Evolutionary conservation across 1,140 invertebrate species (phyloP), one percentile per base, ranked within the genome.

Genomic region (Caenorhabditis brenneri): DNA sequence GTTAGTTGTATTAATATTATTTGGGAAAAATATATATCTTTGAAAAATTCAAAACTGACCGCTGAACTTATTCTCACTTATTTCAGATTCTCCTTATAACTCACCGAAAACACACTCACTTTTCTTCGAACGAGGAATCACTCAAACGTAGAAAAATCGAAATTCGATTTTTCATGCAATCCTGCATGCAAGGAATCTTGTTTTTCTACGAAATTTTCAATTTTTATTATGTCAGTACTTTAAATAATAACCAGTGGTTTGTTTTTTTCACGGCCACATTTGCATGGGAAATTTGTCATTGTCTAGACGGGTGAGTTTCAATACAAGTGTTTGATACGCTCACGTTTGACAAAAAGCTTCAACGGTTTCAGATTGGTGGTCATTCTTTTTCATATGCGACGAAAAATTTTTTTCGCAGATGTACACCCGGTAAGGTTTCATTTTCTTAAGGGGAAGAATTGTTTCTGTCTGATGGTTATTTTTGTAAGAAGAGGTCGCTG

Each of bases 191-290:
- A 27, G 81, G 81, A 69, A 46, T 42, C n/a, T 12, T 82, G n/a
- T 82, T 82, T 39, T 69, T 82, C 48, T 82, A 82, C 33, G 81
- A 82, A 33, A 46, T 82, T 10, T 53, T 42, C 10, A 82, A 82
- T 51, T 82, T 82, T 24, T 82, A 82, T 24, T 65, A 65, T 33
- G 24, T 82, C 1, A 42, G 31, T 6, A 69, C 58, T 3, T 9
- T 82, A n/a, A 65, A 82, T 31, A 29, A 58, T 31, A 82, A 82
- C 31, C 36, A 49, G 24, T 82, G 60, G 36, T 82, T 19, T 27
- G 60, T 82, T 2, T 82, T 82, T 58, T 49, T 82, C 39, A 82
- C 81, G 9, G 12, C 81, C 60, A 82, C 81, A 0, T 82, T 82
- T 19, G 81, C 81, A 12, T 82, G 81, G 81, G 55, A 65, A 15